These are phyloP conservation scores for Garrulus glandarius DNA, from an alignment of 2,797 vertebrate genomes.

Conservation along the genomic window DNA sequence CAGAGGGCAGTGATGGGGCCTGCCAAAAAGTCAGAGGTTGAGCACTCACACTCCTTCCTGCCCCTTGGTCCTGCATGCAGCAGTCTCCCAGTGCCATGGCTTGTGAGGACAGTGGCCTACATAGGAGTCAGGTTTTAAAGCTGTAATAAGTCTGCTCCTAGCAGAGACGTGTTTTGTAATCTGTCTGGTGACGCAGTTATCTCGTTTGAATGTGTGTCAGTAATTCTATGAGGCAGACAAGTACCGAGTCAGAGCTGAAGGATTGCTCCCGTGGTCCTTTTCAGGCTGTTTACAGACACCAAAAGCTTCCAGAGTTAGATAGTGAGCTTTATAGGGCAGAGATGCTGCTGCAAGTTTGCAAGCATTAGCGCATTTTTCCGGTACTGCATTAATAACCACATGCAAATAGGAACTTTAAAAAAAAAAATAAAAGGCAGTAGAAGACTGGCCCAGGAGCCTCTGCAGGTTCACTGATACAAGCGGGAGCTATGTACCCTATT, in stretches of 20 bases:
- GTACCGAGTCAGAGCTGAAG: neutral
- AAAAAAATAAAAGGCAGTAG: neutral
- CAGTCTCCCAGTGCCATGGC: neutral
- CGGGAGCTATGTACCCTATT: rapidly evolving
- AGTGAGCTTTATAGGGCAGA: neutral
- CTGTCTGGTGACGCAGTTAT: conserved; percentile 1
- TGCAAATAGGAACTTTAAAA: neutral
- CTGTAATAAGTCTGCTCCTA: neutral
- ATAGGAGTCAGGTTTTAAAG: neutral
- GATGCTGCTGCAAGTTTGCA: neutral
- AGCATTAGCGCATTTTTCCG: neutral
- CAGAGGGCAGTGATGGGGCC: neutral
- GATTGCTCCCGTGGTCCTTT: neutral
- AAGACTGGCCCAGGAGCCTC: neutral
- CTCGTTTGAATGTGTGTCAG: neutral
- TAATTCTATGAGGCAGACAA: neutral
- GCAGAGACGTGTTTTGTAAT: neutral
- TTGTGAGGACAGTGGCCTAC: neutral
- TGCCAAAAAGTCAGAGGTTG: neutral
- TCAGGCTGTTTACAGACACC: neutral
- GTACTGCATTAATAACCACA: neutral
- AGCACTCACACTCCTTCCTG: neutral
- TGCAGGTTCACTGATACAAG: neutral
- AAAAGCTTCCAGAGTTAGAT: neutral
- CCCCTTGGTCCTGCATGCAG: neutral